Evolutionary conservation across 2,888 invertebrate genomes (phyloP), one percentile per base, ranked within the genome.

Genomic region (Sarcophaga carnaria): DNA sequence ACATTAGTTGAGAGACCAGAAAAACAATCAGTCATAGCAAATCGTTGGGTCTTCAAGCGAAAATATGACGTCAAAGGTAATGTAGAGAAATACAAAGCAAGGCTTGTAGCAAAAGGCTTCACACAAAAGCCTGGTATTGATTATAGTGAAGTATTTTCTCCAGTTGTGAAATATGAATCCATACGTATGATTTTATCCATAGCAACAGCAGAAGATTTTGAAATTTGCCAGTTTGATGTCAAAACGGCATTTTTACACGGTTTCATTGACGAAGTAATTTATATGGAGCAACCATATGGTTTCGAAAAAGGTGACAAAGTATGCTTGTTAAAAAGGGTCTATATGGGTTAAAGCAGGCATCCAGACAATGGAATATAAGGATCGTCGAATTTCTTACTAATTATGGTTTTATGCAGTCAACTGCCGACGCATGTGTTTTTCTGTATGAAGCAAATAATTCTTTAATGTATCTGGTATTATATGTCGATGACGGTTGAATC

Each of bases 281-380:
- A 60, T 60, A 62, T 78, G 78, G 69, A 78, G 47, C 70, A 54
- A 14, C 77, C 77, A 8, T 59, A 25, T 25, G 67, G 64, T 66
- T 75, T 63, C 64, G 47, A 27, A 47, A 63, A n/a, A 20, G 64
- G 20, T 63, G 25, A 20, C 37, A 25, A 37, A 17, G 25, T 20
- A 10, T 66, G 25, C 20, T 37, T 37, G 3, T 10, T 66, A 66
- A 27, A 27, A 27, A 27, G 27, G 27, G 27, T 27, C 27, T 27
- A 66, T 20, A 20, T 20, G 20, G 20, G 20, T 20, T 20, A 20
- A 20, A 66, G 25, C 66, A 66, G 25, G 66, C 66, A 66, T 25
- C 25, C 22, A 14, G 10, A 6, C 25, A 25, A 17, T 88, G 88
- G 88, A 88, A 89, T 64, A 72, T 25, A 8, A 85, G 27, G 77